Evolutionary conservation across 2,888 invertebrate species (phyloP).

Genomic region (Stenolophus ochropezus): DNA sequence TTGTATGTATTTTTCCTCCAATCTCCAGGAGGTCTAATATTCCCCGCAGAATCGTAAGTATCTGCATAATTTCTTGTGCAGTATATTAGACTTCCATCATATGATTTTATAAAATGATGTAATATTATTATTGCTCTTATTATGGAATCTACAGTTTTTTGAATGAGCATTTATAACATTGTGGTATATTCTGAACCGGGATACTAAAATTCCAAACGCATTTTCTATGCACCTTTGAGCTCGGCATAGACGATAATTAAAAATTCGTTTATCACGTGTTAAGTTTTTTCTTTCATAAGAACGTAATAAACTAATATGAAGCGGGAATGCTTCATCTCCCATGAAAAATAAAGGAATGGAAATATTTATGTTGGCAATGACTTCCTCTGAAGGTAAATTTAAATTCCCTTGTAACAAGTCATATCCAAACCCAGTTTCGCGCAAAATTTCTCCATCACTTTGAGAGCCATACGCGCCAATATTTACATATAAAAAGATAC

Average conservation of each 20-base stretch:
- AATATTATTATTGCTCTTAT: constrained; percentile 58
- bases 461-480: constrained; percentile 64
- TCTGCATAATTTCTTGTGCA: background rate
- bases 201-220: constrained; percentile 62
- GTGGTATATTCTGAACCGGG: constrained; percentile 62
- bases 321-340: constrained; percentile 65
- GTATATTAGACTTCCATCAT: background rate
- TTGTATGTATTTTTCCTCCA: background rate
- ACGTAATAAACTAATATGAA: constrained; percentile 60
- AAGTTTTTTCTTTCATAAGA: constrained; percentile 62
- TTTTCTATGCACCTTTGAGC: constrained; percentile 47
- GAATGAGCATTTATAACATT: constrained; percentile 62
- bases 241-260: constrained; percentile 63
- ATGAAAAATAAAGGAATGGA: constrained; percentile 64
- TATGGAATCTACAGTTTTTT: constrained; percentile 64
- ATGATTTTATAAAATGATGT: constrained; percentile 7
- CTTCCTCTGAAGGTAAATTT: constrained; percentile 63
- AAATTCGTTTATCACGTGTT: constrained; percentile 63
- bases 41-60: background rate
- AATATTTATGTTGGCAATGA: constrained; percentile 63
- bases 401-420: constrained; percentile 60
- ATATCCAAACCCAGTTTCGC: constrained; percentile 55
- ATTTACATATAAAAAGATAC: constrained; percentile 59
- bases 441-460: constrained; percentile 63
- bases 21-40: background rate